A percentile compares a stretch with the other conserved stretches of the same genome.
phyloP scores from a whole-genome alignment of 2,113 vertebrate species.

The Periophthalmodon schlosseri region DNA sequence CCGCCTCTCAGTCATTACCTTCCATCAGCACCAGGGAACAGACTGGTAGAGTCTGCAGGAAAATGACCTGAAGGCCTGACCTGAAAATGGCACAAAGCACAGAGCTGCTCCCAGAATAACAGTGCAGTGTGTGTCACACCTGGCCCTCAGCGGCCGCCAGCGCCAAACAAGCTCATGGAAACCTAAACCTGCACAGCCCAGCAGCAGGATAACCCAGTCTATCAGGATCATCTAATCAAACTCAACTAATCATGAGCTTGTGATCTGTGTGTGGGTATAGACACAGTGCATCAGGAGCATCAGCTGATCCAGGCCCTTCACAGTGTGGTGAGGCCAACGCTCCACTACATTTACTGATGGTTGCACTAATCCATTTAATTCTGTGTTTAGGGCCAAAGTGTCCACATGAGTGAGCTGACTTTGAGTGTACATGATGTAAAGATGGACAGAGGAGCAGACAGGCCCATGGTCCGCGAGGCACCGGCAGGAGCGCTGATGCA shows the following conservation, averaged over 20 bases:
- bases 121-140: conserved; percentile 67
- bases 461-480: conserved; percentile 27
- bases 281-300: conserved; percentile 22
- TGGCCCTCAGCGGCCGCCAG: conserved; percentile 63
- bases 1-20: conserved; percentile 74
- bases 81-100: conserved; percentile 75
- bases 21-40: conserved; percentile 68
- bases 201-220: conserved; percentile 38
- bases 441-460: conserved; percentile 59
- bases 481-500: too few relatives aligned
- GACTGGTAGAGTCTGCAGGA: conserved; percentile 67
- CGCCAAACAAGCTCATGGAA: conserved; percentile 50
- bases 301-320: conserved; percentile 62
- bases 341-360: conserved; percentile 74
- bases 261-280: conserved; percentile 15
- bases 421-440: conserved; percentile 74
- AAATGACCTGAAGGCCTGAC: conserved; percentile 75
- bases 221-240: conserved; percentile 20
- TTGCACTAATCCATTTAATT: conserved; percentile 79
- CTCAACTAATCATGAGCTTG: conserved; percentile 34
- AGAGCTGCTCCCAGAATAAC: conserved; percentile 70
- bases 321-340: conserved; percentile 64
- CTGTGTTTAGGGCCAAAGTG: conserved; percentile 71
- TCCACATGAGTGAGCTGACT: conserved; percentile 69
- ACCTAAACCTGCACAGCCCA: conserved; percentile 36